Base-by-base conservation (phyloP, 2,797 vertebrate genomes). In the Melopsittacus undulatus region DNA sequence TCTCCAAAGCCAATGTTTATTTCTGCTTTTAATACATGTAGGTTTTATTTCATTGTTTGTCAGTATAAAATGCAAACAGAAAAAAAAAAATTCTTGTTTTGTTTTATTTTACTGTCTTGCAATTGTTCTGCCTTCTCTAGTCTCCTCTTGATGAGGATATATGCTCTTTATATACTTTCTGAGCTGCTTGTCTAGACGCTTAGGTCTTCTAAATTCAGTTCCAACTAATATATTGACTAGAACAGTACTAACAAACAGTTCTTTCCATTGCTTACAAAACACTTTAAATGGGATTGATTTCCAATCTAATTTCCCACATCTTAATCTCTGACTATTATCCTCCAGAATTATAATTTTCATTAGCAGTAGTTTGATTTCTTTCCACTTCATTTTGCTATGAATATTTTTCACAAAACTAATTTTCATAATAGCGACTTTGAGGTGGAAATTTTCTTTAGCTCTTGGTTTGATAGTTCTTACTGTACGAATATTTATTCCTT, bases 21-120 rank as follows among this genome's bases (percentile, higher is more conserved):
- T 32, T 9, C 36, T 61, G 1, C 7, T 69, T 40, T 68, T 77
- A 87, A 21, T 2, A n/a, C 1, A 2, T 8, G 12, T 29, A 4
- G 29, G 45, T 45, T 76, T 57, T 51, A 32, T 81, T 61, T 61
- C 5, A 46, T 9, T 38, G 7, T 13, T 22, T 64, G 10, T 15
- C 17, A 51, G 32, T 52, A 38, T 18, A 38, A 85, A 77, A 81
- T 45, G 46, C 4, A 69, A 51, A 27, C 3, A 72, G 16, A 32
- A 1, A 63, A n/a, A n/a, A n/a, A n/a, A n/a, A n/a, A n/a, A n/a
- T n/a, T 16, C 6, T 10, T 52, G 2, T 1, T 75, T 61, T 63
- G 4, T n/a, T 84, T 72, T 70, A 24, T 80, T 51, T 59, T 70
- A 48, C 3, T 30, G 2, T 48, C 26, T 45, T 69, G 4, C 3